These are phyloP conservation scores for Drosophila birchii DNA, from an alignment of 2,888 invertebrate genomes.

Conservation along the genomic window DNA sequence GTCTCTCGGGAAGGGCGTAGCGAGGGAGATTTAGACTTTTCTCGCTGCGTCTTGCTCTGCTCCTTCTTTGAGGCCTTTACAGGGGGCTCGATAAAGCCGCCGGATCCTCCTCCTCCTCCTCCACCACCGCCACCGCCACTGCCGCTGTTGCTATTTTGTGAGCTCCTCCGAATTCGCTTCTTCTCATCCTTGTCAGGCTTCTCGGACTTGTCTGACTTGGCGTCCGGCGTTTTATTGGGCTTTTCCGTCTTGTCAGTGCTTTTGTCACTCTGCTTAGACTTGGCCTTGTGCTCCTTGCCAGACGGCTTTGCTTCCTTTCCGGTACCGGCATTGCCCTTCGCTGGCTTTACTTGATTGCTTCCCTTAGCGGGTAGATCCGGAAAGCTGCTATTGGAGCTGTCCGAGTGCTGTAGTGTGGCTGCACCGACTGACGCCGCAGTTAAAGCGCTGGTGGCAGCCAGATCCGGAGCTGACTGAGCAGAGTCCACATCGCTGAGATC, in stretches of 20 bases:
- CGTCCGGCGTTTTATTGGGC: slow-evolving; percentile 17
- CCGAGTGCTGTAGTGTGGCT: slow-evolving; percentile 78
- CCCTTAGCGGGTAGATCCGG: slow-evolving; percentile 81
- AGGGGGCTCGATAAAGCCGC: slow-evolving; percentile 85
- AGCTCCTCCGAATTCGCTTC: slow-evolving; percentile 84
- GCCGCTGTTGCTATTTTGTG: slow-evolving; percentile 66
- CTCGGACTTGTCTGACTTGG: slow-evolving; percentile 84
- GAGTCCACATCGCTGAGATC: slow-evolving; percentile 82
- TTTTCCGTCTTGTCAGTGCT: slow-evolving; percentile 12
- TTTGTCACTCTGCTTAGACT: slow-evolving; percentile 56
- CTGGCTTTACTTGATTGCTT: slow-evolving; percentile 51
- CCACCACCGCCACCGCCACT: slow-evolving; percentile 51
- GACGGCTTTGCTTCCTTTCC: slow-evolving; percentile 47
- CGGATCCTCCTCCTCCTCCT: slow-evolving; percentile 6
- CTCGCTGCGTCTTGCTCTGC: slow-evolving; percentile 78
- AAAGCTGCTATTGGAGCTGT: slow-evolving; percentile 83
- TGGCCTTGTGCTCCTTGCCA: slow-evolving; percentile 62
- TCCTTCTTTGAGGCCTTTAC: slow-evolving; percentile 81
- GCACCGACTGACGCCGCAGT: slow-evolving; percentile 54
- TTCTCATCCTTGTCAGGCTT: slow-evolving; percentile 88
- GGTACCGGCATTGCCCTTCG: slow-evolving; percentile 39
- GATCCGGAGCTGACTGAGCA: slow-evolving; percentile 75
- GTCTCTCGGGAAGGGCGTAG: slow-evolving; percentile 62
- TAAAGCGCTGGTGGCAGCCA: slow-evolving; percentile 65
- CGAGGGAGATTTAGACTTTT: slow-evolving; percentile 83